Conservation (phyloP, 2,888 invertebrate genomes). For the Drosophila longiperda region DNA sequence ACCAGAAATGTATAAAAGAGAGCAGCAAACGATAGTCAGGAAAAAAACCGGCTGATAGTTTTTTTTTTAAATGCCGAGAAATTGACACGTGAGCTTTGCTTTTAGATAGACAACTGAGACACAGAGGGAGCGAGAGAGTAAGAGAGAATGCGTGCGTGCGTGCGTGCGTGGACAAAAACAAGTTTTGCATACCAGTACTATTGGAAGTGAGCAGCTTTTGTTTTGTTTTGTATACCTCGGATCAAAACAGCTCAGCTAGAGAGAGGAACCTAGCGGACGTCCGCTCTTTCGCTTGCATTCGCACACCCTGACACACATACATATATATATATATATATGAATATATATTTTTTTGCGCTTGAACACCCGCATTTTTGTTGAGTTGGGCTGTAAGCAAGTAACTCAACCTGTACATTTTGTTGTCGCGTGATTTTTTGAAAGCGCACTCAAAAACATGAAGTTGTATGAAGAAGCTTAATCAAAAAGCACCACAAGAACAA, state of each 20-base stretch:
- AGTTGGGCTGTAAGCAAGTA: slow-evolving; percentile 32
- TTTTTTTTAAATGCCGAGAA: slow-evolving; percentile 42
- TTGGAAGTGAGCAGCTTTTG: slow-evolving; percentile 47
- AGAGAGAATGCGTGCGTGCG: slow-evolving; percentile 30
- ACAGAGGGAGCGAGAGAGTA: slow-evolving; percentile 9
- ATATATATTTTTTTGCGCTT: slow-evolving; percentile 3
- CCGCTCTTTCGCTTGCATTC: slow-evolving; percentile 38
- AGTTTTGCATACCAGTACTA: slow-evolving; percentile 56
- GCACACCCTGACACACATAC: slow-evolving; percentile 44
- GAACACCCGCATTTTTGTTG: slow-evolving; percentile 28
- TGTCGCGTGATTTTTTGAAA: slow-evolving; percentile 50
- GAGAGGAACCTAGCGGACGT: slow-evolving; percentile 1
- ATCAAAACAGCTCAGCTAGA: slow-evolving; percentile 1
- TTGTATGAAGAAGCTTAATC: slow-evolving; percentile 18
- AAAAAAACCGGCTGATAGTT: slow-evolving; percentile 63
- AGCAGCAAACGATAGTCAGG: slow-evolving; percentile 8
- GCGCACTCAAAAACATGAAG: slow-evolving; percentile 21
- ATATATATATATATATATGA: slow-evolving; percentile 5
- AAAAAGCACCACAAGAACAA: not conserved
- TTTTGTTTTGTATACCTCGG: slow-evolving; percentile 41
- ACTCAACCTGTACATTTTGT: slow-evolving; percentile 35
- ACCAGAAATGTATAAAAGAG: slow-evolving; percentile 1
- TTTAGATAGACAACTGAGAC: slow-evolving; percentile 9
- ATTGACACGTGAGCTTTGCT: slow-evolving; percentile 61
- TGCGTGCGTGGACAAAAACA: slow-evolving; percentile 51